A percentile compares a stretch with the other conserved stretches of the same genome.
Evolutionary conservation across 2,797 vertebrate species (phyloP).

Genomic region (Uromys caudimaculatus): DNA sequence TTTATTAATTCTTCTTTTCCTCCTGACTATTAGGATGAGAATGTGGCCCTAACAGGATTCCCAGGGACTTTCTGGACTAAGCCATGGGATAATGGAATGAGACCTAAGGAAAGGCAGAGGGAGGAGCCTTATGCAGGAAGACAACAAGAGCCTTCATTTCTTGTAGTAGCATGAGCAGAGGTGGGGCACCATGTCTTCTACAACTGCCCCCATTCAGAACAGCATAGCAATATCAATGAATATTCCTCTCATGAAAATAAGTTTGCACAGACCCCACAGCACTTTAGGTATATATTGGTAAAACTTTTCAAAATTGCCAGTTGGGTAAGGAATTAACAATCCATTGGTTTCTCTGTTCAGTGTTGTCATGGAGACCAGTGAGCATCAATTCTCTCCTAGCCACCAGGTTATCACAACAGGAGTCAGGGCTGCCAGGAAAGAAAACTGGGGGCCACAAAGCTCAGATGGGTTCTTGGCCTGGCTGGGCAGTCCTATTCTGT

Average conservation of each 20-base stretch:
- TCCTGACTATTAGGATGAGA: constrained; percentile 63
- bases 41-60: constrained; percentile 19
- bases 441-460: neutral
- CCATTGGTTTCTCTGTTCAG: neutral
- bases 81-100: neutral
- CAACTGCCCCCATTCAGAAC: no score
- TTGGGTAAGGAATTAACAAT: neutral
- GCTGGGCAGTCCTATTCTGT: no score
- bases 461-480: accelerated
- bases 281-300: neutral
- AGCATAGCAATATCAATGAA: neutral
- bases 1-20: constrained; percentile 29
- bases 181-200: neutral
- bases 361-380: neutral
- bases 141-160: neutral
- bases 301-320: neutral
- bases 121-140: neutral
- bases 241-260: neutral
- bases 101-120: neutral
- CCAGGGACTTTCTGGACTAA: constrained; percentile 12
- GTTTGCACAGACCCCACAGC: neutral
- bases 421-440: neutral
- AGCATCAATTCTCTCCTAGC: neutral
- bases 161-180: neutral
- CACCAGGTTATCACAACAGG: no score